phyloP scores from a whole-genome alignment of 2,113 vertebrate genomes.

The Rousettus leschenaultii region DNA sequence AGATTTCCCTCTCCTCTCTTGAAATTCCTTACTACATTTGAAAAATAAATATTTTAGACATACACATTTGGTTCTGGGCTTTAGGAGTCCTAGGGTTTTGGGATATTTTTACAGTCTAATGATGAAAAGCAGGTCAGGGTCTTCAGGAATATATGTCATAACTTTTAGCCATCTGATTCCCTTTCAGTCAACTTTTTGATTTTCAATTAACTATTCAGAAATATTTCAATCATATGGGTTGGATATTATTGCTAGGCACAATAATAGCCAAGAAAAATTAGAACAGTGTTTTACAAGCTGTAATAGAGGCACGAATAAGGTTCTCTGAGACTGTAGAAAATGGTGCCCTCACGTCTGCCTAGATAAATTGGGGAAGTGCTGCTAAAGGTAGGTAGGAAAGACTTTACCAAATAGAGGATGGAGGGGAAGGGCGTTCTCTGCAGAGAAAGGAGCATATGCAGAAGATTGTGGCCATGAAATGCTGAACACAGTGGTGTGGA shows the following conservation, averaged over 20 bases:
- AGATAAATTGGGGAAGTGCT: background rate
- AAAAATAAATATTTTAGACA: background rate
- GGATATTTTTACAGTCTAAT: background rate
- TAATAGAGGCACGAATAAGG: background rate
- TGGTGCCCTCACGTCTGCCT: background rate
- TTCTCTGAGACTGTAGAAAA: background rate
- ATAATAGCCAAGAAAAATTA: background rate
- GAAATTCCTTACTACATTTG: background rate
- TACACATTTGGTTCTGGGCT: background rate
- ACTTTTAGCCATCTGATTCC: background rate
- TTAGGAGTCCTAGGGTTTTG: background rate
- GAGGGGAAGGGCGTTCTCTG: background rate
- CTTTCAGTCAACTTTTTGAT: background rate
- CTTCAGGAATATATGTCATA: background rate
- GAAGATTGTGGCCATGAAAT: background rate
- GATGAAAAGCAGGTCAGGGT: background rate
- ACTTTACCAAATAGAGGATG: background rate
- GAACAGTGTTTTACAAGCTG: background rate
- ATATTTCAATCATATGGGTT: background rate
- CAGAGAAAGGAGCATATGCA: background rate
- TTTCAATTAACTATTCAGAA: slow-evolving; percentile 3
- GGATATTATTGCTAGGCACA: background rate
- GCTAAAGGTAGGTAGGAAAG: background rate
- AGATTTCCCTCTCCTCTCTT: background rate
- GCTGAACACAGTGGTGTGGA: background rate